Percentiles rank a stretch among this genome's conserved stretches.
phyloP scores from a whole-genome alignment of 1,140 invertebrate genomes.

The Anastrepha obliqua region DNA sequence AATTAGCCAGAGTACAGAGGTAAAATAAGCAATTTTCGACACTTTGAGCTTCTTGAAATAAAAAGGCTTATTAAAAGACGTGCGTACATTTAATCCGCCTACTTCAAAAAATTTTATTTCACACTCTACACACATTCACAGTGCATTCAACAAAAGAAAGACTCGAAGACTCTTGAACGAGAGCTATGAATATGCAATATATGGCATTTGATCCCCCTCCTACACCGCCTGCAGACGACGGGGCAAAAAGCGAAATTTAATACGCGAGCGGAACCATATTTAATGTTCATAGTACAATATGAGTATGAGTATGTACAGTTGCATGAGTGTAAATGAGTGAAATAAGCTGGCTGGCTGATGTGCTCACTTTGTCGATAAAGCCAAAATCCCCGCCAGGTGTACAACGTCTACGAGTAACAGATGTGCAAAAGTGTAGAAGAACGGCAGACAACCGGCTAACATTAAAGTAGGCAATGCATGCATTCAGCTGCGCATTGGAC shows the following conservation, averaged over 20 bases:
- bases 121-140: too few relatives aligned
- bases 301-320: neutral
- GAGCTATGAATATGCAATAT: too few relatives aligned
- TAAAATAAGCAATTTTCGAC: too few relatives aligned
- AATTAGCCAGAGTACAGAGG: too few relatives aligned
- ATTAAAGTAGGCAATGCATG: neutral
- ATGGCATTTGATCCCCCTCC: too few relatives aligned
- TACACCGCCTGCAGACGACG: neutral
- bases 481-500: neutral
- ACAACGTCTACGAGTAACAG: slow-evolving; percentile 10
- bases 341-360: neutral
- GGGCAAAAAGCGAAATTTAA: slow-evolving; percentile 16
- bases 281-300: neutral
- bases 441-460: neutral
- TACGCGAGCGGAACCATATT: neutral
- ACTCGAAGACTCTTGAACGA: too few relatives aligned
- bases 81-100: too few relatives aligned
- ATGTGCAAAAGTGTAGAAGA: neutral
- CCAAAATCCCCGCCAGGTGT: neutral
- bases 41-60: too few relatives aligned
- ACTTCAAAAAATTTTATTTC: too few relatives aligned
- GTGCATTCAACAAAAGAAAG: too few relatives aligned
- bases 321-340: neutral
- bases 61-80: too few relatives aligned
- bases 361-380: neutral